Evolutionary conservation across 2,797 vertebrate species (phyloP).

Genomic region (Micromesistius poutassou): DNA sequence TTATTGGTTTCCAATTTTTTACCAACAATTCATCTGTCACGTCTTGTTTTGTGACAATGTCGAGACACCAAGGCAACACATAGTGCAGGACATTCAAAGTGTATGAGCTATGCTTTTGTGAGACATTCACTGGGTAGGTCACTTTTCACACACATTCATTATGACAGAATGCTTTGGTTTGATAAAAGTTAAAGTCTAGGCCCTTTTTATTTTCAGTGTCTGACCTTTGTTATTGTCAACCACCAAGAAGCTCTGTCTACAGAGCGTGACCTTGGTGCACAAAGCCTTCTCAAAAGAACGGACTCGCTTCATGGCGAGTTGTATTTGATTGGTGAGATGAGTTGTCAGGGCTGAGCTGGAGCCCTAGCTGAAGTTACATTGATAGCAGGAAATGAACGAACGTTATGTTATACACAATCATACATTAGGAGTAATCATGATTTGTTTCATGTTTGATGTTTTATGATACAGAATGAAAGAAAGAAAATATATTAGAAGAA

Average conservation of each 20-base stretch:
- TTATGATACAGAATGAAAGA: neutral
- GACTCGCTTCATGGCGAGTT: neutral
- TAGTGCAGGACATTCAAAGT: neutral
- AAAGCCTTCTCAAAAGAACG: neutral
- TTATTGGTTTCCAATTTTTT: neutral
- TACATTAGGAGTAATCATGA: neutral
- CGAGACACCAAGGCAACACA: neutral
- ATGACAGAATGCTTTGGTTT: neutral
- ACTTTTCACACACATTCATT: neutral
- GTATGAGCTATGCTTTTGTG: neutral
- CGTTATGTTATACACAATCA: neutral
- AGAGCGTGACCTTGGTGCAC: neutral
- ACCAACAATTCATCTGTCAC: neutral
- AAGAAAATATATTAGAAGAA: neutral
- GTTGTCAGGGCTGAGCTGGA: neutral
- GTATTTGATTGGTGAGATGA: neutral
- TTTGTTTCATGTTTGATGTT: neutral
- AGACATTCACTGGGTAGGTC: neutral
- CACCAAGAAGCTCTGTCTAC: neutral
- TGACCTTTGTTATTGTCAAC: slow-evolving; percentile 4
- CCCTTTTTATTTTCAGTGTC: neutral
- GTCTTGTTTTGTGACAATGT: neutral
- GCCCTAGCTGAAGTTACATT: neutral
- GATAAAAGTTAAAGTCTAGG: neutral
- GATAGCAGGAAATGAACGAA: neutral